Percentiles rank a stretch among this genome's conserved stretches.
Conservation (phyloP, 2,113 vertebrate species). For the Phasianus colchicus region DNA sequence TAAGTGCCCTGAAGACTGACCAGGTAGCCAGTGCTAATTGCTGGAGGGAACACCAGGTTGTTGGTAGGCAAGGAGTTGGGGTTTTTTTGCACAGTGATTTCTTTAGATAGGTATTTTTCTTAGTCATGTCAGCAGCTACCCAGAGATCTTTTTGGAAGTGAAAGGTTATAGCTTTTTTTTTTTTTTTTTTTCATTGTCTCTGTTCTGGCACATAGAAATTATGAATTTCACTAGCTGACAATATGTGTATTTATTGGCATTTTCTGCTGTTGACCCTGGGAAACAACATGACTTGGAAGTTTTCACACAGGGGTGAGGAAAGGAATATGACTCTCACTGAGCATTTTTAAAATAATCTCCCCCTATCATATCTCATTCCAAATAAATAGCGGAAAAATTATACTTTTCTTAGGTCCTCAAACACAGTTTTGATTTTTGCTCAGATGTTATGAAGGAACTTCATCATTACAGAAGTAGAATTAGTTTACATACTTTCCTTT, state of each 20-base stretch:
- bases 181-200: background rate
- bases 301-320: conserved; percentile 52
- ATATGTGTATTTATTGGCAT: background rate
- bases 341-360: conserved; percentile 37
- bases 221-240: background rate
- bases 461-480: conserved; percentile 6
- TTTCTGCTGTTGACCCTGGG: conserved; percentile 23
- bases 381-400: conserved; percentile 54
- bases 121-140: background rate
- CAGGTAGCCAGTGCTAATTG: background rate
- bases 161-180: conserved; percentile 30
- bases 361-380: background rate
- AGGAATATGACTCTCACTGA: conserved; percentile 28
- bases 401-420: background rate
- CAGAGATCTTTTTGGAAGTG: background rate
- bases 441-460: conserved; percentile 16
- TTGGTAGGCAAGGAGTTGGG: background rate
- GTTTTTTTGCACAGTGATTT: background rate
- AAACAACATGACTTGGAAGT: conserved; percentile 49
- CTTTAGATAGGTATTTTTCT: background rate
- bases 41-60: background rate
- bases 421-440: conserved; percentile 44
- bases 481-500: conserved; percentile 31
- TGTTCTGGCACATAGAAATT: background rate
- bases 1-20: background rate